Evolutionary conservation across 2,888 invertebrate species (phyloP).

Genomic region (Drosophila peninsularis): DNA sequence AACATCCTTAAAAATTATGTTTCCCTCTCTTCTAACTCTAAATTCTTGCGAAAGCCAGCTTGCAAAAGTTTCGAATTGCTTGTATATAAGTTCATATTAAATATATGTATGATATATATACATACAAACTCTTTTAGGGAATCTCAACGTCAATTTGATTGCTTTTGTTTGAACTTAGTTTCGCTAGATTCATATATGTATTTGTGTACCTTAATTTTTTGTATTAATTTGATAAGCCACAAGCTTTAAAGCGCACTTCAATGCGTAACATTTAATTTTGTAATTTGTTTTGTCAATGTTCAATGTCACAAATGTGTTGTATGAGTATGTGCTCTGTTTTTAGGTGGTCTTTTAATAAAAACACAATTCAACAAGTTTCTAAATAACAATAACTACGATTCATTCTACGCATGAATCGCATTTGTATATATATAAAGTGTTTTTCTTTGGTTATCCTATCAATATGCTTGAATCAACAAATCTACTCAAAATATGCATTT

Average conservation of each 20-base stretch:
- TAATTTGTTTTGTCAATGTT: background rate
- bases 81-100: constrained; percentile 31
- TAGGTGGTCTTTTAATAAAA: constrained; percentile 51
- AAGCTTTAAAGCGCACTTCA: constrained; percentile 77
- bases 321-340: constrained; percentile 23
- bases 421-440: constrained; percentile 17
- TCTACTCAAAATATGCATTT: constrained; percentile 67
- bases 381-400: constrained; percentile 62
- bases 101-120: constrained; percentile 17
- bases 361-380: constrained; percentile 74
- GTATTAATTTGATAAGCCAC: constrained; percentile 64
- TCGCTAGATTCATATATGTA: constrained; percentile 45
- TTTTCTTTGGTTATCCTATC: constrained; percentile 38
- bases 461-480: constrained; percentile 72
- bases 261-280: constrained; percentile 55
- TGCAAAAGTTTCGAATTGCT: constrained; percentile 63
- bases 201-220: constrained; percentile 29
- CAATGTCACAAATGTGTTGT: constrained; percentile 1
- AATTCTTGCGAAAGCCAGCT: constrained; percentile 68
- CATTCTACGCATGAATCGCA: constrained; percentile 27
- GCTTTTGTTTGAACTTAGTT: constrained; percentile 70
- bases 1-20: constrained; percentile 32
- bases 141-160: constrained; percentile 66
- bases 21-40: constrained; percentile 18
- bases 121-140: constrained; percentile 43